Percentiles rank a stretch among this genome's conserved stretches.
Conservation (phyloP, 2,797 vertebrate species). For the Artibeus lituratus region DNA sequence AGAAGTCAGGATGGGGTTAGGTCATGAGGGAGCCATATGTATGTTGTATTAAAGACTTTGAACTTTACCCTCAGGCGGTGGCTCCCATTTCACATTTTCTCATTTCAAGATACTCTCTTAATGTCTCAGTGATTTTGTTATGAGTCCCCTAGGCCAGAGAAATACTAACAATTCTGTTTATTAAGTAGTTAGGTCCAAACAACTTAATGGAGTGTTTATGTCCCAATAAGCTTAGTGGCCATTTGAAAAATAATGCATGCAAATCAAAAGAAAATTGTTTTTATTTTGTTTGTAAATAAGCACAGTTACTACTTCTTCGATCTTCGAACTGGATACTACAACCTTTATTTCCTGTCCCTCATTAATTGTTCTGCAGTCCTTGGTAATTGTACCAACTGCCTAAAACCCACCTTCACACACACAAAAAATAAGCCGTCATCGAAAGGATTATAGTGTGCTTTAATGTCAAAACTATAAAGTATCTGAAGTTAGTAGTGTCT, state of each 20-base stretch:
- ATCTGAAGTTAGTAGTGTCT: background rate
- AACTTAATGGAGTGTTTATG: constrained; percentile 39
- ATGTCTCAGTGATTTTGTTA: background rate
- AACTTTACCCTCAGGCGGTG: background rate
- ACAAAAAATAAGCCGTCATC: background rate
- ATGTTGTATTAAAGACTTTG: background rate
- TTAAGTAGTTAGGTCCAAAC: constrained; percentile 7
- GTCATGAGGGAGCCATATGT: background rate
- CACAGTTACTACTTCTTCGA: background rate
- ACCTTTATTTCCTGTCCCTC: background rate
- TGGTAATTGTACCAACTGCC: background rate
- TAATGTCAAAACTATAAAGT: background rate
- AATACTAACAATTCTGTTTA: constrained; percentile 33
- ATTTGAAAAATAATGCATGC: background rate
- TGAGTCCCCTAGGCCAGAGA: background rate
- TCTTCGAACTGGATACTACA: accelerated
- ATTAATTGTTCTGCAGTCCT: background rate
- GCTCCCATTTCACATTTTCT: background rate
- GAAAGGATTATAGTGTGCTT: background rate
- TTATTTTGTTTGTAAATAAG: background rate
- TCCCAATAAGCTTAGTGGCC: background rate
- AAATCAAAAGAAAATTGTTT: background rate
- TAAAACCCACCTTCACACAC: background rate
- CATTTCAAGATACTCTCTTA: background rate
- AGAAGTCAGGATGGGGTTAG: background rate